Evolutionary conservation across 30 jellyfish, hydroid and myxozoan species (phyloP).

Genomic region (Aurelia aurita): DNA sequence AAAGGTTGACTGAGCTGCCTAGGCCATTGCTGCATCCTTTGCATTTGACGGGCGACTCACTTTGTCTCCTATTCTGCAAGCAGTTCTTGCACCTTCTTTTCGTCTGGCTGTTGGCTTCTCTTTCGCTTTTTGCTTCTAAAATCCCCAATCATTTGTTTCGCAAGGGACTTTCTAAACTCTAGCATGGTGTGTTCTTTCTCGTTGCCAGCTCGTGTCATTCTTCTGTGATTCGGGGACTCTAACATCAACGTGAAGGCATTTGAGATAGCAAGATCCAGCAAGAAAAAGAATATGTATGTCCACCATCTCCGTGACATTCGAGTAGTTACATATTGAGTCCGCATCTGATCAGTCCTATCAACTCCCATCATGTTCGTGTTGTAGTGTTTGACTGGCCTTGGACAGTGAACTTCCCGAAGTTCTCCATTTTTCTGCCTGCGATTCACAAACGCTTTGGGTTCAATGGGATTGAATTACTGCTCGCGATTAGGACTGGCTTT

Average conservation of each 20-base stretch:
- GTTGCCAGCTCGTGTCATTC: too few relatives aligned
- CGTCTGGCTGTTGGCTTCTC: constrained; percentile 29
- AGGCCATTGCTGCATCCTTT: too few relatives aligned
- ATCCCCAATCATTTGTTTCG: constrained; percentile 30
- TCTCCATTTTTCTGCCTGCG: constrained; percentile 64
- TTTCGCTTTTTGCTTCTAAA: constrained; percentile 12
- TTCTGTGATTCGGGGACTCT: constrained; percentile 28
- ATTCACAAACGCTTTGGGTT: constrained; percentile 9
- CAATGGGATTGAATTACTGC: constrained; percentile 46
- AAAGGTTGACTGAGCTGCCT: too few relatives aligned
- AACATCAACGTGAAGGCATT: constrained; percentile 63
- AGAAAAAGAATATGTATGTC: constrained; percentile 68
- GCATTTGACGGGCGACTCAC: too few relatives aligned
- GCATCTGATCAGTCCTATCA: constrained; percentile 73
- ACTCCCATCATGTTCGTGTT: constrained; percentile 78
- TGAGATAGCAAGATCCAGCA: constrained; percentile 58
- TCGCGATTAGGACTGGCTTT: constrained; percentile 65
- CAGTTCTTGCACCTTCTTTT: constrained; percentile 28
- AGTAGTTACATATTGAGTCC: constrained; percentile 60
- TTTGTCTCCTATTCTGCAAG: too few relatives aligned
- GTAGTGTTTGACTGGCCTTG: constrained; percentile 53
- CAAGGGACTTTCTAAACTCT: constrained; percentile 22
- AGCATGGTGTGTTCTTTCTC: not conserved
- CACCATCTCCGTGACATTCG: constrained; percentile 73
- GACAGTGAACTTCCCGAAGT: constrained; percentile 40